Evolutionary conservation across 2,888 invertebrate species (phyloP).

Genomic region (Celastrina argiolus): DNA sequence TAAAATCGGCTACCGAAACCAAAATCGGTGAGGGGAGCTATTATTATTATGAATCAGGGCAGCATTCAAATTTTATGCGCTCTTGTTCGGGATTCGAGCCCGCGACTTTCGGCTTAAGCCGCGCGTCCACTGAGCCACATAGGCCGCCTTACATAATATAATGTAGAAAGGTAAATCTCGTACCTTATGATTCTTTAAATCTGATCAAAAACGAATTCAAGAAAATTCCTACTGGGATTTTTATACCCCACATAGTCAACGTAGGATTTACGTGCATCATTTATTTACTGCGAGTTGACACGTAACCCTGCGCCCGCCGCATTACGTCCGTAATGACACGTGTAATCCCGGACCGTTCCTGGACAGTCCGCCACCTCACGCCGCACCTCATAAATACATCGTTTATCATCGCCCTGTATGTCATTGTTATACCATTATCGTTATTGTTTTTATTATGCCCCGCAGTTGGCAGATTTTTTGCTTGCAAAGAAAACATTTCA

Average conservation of each 20-base stretch:
- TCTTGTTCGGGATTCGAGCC: too few relatives aligned
- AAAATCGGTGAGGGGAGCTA: too few relatives aligned
- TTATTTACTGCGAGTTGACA: conserved; percentile 23
- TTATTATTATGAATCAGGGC: too few relatives aligned
- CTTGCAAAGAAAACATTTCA: not conserved
- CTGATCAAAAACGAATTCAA: not conserved
- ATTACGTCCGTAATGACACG: conserved; percentile 65
- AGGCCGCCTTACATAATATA: too few relatives aligned
- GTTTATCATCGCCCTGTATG: conserved; percentile 56
- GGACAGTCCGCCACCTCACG: conserved; percentile 27
- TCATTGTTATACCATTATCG: conserved; percentile 26
- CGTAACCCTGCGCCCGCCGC: conserved; percentile 46
- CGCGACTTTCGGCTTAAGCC: too few relatives aligned
- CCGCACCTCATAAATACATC: conserved; percentile 69
- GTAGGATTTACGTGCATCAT: conserved; percentile 5
- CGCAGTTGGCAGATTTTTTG: conserved; percentile 11
- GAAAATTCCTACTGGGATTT: not conserved
- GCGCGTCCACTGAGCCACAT: too few relatives aligned
- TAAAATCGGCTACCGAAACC: too few relatives aligned
- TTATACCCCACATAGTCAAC: not conserved
- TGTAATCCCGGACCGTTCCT: conserved; percentile 52
- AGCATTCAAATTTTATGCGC: too few relatives aligned
- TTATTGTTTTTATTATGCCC: conserved; percentile 29
- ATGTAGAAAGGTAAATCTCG: too few relatives aligned
- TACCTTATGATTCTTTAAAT: not conserved